A percentile compares a stretch with the other conserved stretches of the same genome.
Evolutionary conservation across 1,140 invertebrate genomes (phyloP).

Genomic region (Armadillidium nasatum): DNA sequence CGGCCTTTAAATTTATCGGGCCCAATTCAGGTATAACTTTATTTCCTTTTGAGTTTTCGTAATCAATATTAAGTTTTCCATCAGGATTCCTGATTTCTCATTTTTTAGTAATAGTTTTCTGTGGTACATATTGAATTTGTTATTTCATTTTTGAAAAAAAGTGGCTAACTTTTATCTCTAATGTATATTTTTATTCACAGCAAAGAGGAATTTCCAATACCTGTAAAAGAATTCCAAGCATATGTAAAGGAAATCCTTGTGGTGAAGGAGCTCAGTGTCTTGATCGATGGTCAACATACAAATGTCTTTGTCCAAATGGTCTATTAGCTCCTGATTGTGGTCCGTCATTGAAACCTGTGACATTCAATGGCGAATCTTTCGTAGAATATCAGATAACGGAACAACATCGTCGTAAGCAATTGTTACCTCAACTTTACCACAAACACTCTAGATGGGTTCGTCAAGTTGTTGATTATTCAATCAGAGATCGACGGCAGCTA

Average conservation of each 20-base stretch:
- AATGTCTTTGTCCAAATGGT: constrained; percentile 59
- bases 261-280: constrained; percentile 65
- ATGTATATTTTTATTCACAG: constrained; percentile 45
- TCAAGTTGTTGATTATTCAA: constrained; percentile 38
- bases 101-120: no score
- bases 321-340: constrained; percentile 72
- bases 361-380: constrained; percentile 67
- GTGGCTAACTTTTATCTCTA: background rate
- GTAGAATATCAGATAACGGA: constrained; percentile 76
- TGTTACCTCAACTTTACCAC: constrained; percentile 69
- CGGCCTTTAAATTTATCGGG: constrained; percentile 69
- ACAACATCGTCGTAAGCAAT: constrained; percentile 75
- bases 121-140: no score
- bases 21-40: constrained; percentile 54
- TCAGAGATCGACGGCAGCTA: constrained; percentile 32
- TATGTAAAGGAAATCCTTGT: constrained; percentile 57
- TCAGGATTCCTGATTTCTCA: no score
- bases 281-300: constrained; percentile 65
- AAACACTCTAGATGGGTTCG: constrained; percentile 63
- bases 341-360: constrained; percentile 69
- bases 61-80: no score
- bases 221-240: constrained; percentile 60
- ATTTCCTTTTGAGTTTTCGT: no score
- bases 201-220: constrained; percentile 67
- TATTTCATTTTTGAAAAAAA: background rate